These are phyloP conservation scores for Myotis davidii DNA, from an alignment of 2,113 vertebrate species.

Conservation along the genomic window DNA sequence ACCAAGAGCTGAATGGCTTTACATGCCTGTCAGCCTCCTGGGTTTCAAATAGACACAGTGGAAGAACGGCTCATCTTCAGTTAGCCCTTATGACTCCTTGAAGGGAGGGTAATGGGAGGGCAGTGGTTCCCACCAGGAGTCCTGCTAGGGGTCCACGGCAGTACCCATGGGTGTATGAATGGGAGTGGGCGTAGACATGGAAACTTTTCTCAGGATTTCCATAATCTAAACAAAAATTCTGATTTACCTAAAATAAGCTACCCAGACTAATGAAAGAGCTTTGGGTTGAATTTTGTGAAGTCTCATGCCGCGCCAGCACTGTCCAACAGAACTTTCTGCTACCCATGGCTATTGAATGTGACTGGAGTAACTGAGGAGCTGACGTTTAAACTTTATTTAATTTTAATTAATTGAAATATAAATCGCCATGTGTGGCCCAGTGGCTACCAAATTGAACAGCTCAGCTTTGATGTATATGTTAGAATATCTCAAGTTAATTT, in stretches of 20 bases:
- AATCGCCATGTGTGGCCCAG: neutral
- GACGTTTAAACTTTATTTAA: neutral
- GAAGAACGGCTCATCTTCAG: neutral
- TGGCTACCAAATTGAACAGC: neutral
- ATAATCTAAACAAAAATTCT: neutral
- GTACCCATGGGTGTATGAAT: neutral
- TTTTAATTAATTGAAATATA: constrained; percentile 14
- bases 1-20: neutral
- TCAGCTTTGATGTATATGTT: neutral
- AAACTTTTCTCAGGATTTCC: neutral
- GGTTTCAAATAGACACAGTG: neutral
- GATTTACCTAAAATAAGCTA: neutral
- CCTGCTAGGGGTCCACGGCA: neutral
- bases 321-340: neutral
- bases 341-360: neutral
- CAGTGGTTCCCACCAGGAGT: neutral
- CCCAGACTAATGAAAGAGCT: neutral
- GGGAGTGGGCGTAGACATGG: rapidly evolving
- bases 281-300: neutral
- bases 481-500: neutral
- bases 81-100: neutral
- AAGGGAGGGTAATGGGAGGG: neutral
- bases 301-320: neutral
- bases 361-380: neutral
- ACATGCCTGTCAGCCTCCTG: neutral